These are phyloP conservation scores for Nesometra sesokonis DNA, from an alignment of 35 echinoderm and acorn worm species.

Conservation along the genomic window DNA sequence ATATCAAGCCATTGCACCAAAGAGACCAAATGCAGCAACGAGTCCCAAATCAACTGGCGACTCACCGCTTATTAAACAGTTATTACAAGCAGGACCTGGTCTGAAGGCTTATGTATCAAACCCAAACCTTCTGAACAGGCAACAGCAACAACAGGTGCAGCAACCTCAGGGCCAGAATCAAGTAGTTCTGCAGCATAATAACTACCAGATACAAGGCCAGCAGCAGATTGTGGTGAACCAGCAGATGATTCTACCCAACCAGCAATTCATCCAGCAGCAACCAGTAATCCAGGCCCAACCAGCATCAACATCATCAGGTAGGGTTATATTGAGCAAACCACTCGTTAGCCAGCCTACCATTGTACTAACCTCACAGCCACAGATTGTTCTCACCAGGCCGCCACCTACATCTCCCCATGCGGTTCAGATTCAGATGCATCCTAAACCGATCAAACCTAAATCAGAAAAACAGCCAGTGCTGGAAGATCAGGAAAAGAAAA, in stretches of 20 bases:
- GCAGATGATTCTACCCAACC: constrained; percentile 3
- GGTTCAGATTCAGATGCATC: background rate
- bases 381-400: background rate
- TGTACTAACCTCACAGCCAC: background rate
- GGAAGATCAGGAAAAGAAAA: constrained; percentile 10
- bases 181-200: constrained; percentile 28
- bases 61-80: constrained; percentile 80
- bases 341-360: background rate
- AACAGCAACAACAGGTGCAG: constrained; percentile 22
- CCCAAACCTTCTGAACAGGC: constrained; percentile 27
- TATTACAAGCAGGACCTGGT: constrained; percentile 53
- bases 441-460: background rate
- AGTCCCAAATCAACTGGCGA: constrained; percentile 14
- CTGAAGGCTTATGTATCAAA: constrained; percentile 15
- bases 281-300: constrained; percentile 20
- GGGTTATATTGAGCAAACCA: background rate
- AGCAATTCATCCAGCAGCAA: constrained; percentile 16
- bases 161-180: constrained; percentile 2
- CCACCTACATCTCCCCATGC: background rate
- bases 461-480: background rate
- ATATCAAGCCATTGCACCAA: background rate
- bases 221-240: constrained; percentile 28
- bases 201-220: constrained; percentile 25
- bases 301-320: background rate
- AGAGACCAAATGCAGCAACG: background rate